Base-by-base conservation (phyloP, 2,797 vertebrate genomes). In the Anas georgica region DNA sequence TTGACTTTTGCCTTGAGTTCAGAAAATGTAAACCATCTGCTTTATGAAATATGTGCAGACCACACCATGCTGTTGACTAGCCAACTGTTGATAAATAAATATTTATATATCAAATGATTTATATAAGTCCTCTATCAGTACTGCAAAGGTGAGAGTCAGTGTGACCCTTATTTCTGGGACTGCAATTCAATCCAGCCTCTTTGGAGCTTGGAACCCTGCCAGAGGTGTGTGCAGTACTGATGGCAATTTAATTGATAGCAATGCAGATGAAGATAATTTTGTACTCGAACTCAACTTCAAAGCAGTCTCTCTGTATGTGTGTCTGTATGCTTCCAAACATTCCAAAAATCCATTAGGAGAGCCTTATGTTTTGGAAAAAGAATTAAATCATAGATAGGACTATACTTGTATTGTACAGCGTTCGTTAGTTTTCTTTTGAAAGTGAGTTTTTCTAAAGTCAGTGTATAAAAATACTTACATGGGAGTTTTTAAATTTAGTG, bases 51-150 rank as follows among this genome's bases (percentile, higher is more conserved):
- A 69, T 83, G 60, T 91, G 73, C 73, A 88, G 79, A 95, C 77
- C 73, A 91, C 60, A 80, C 74, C 67, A 79, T 87, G 48, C 80
- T 97, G 87, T 92, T 96, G 74, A 92, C 72, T 86, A 79, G 69
- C 83, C 77, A 91, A 91, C 82, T 93, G 81, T 89, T 96, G 93
- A 90, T 89, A 82, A 96, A 96, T 93, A 96, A 96, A 95, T 97
- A 91, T 95, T 95, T 95, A 89, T 94, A 59, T 92, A 93, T 39
- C 14, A 21, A 86, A 80, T 94, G 94, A 94, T 95, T 94, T 93
- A 95, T 89, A 69, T 23, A 43, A 77, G 88, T 46, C 59, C 96
- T 94, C 92, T 97, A 87, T 96, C 92, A 80, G 73, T 94, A 60
- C 80, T 92, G 56, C 67, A 59, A 92, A 93, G 78, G 73, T 95